Base-by-base conservation (phyloP, 2,797 vertebrate genomes). In the Sciurus vulgaris region DNA sequence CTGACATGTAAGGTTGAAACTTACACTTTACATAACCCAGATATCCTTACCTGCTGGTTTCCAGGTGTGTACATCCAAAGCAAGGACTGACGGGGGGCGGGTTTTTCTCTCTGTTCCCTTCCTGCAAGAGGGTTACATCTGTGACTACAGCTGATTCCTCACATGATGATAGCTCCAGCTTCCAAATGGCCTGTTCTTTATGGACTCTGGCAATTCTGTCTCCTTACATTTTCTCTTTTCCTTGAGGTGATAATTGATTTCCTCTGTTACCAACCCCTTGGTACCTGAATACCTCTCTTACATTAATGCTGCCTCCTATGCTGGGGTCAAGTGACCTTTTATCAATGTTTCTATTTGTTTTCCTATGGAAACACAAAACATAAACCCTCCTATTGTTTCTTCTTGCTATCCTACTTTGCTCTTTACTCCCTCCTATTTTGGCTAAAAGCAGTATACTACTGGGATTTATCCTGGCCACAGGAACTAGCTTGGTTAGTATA, bases 401-500 rank as follows among this genome's bases (percentile, higher is more conserved):
- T 65, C 15, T 77, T 74, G 8, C 30, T 84, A 74, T 85, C 44
- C n/a, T 4, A 77, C 72, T 95, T 96, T 86, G 76, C 79, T 67
- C 41, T 13, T 70, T 63, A 73, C 30, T 0, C 0, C 2, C 11
- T 76, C 5, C 7, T 72, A 35, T 84, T 22, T 63, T 86, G 22
- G 11, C 26, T 94, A 20, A 82, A 76, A 61, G 1, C 41, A 73
- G 9, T 70, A 28, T 51, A 47, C 0, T 0, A 5, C 15, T 63
- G 41, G 12, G 26, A 86, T 89, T 87, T 86, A 12, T 49, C 10
- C 1, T 70, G 9, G 70, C 7, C 1, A 54, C 30, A 85, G 28
- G 2, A 86, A 89, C 86, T 90, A 30, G 6, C 86, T 9, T 49
- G 22, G 78, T 96, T 61, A 28, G 2, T 73, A 1, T 38, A 84